Conservation (phyloP, 2,113 vertebrate species). For the Corythoichthys intestinalis region DNA sequence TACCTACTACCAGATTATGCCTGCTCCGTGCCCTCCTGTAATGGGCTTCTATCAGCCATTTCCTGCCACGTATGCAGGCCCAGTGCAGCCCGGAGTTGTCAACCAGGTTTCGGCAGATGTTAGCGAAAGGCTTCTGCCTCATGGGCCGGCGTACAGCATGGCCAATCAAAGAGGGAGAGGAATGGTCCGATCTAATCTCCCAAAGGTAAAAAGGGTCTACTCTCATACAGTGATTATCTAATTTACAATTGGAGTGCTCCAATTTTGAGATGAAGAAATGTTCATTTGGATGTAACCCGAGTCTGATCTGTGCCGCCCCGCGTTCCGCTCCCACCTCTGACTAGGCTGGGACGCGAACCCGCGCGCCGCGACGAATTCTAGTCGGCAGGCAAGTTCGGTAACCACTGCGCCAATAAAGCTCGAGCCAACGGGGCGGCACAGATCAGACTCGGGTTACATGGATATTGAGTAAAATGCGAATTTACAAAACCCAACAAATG, state of each 20-base stretch:
- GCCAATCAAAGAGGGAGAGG: slow-evolving; percentile 80
- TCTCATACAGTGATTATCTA: not conserved
- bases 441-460: too few relatives aligned
- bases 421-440: too few relatives aligned
- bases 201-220: slow-evolving; percentile 76
- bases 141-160: slow-evolving; percentile 77
- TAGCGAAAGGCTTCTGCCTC: slow-evolving; percentile 75
- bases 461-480: too few relatives aligned
- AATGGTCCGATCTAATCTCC: slow-evolving; percentile 72
- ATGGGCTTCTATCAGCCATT: slow-evolving; percentile 98
- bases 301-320: too few relatives aligned
- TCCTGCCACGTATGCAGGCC: slow-evolving; percentile 78
- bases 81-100: slow-evolving; percentile 82
- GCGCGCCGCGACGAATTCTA: too few relatives aligned
- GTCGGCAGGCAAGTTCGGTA: too few relatives aligned
- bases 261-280: not conserved
- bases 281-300: too few relatives aligned
- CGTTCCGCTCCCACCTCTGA: too few relatives aligned
- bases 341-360: too few relatives aligned
- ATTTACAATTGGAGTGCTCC: not conserved
- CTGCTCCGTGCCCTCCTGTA: slow-evolving; percentile 88
- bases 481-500: too few relatives aligned
- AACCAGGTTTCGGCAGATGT: slow-evolving; percentile 81
- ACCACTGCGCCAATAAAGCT: too few relatives aligned
- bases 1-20: slow-evolving; percentile 94